Conservation (phyloP, 92 coral and sea anemone species). For the Epizoanthus stellaris region DNA sequence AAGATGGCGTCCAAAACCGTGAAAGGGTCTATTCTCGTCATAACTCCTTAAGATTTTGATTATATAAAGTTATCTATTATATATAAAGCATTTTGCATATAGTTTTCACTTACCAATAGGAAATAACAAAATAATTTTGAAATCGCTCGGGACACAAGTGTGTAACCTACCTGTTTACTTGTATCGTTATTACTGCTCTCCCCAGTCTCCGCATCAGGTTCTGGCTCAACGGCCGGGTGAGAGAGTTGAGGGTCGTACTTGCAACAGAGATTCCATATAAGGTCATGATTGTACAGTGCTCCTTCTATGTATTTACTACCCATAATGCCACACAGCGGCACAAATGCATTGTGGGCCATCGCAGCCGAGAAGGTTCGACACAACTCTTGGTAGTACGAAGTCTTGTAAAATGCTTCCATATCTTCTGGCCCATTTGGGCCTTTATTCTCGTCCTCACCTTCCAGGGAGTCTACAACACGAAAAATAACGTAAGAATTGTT, state of each 20-base stretch:
- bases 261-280: conserved; percentile 98
- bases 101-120: no score
- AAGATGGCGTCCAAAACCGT: no score
- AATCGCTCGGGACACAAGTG: background rate
- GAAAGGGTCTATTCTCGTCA: no score
- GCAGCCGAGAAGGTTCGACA: conserved; percentile 91
- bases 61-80: no score
- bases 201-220: conserved; percentile 3
- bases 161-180: background rate
- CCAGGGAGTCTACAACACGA: background rate
- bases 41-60: no score
- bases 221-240: conserved; percentile 31
- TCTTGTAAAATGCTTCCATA: conserved; percentile 66
- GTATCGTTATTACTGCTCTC: background rate
- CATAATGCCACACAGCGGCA: conserved; percentile 87
- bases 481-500: background rate
- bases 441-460: background rate
- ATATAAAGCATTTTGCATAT: no score
- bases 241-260: conserved; percentile 71
- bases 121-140: background rate
- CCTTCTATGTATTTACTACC: conserved; percentile 94
- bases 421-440: conserved; percentile 42
- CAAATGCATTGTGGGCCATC: conserved; percentile 93
- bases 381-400: conserved; percentile 79
- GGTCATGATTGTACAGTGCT: conserved; percentile 85